Conservation (phyloP, 2,797 vertebrate genomes). For the Danio kyathit region DNA sequence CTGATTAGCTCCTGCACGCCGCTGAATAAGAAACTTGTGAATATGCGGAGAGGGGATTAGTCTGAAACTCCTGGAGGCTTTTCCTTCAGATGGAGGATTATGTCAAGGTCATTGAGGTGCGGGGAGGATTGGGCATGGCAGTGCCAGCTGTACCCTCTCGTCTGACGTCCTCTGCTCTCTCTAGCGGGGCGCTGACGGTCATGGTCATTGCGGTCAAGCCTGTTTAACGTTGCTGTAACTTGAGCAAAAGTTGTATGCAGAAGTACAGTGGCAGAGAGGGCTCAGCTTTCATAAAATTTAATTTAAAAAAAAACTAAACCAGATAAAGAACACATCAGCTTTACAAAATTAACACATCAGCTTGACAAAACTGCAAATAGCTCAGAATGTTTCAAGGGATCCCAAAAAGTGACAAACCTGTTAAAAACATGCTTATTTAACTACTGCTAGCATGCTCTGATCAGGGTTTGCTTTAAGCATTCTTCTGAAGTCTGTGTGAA, state of each 20-base stretch:
- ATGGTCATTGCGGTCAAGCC: conserved; percentile 30
- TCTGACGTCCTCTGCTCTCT: conserved; percentile 38
- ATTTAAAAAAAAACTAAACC: too few species aligned
- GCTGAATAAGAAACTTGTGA: conserved; percentile 59
- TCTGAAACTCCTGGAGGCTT: conserved; percentile 64
- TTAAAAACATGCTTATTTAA: too few species aligned
- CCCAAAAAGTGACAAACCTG: too few species aligned
- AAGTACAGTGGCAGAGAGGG: too few species aligned
- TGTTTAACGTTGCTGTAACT: not conserved
- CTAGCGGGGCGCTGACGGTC: conserved; percentile 28
- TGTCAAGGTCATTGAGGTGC: conserved; percentile 76
- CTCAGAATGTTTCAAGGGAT: too few species aligned
- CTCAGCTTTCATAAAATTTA: too few species aligned
- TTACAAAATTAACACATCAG: too few species aligned
- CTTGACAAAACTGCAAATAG: too few species aligned
- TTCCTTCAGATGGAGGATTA: conserved; percentile 76
- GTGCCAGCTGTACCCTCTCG: conserved; percentile 54
- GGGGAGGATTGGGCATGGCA: conserved; percentile 37
- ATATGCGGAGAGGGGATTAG: conserved; percentile 71
- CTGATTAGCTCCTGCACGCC: conserved; percentile 54
- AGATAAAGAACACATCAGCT: too few species aligned
- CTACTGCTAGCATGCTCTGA: too few species aligned
- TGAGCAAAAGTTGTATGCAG: conserved; percentile 5
- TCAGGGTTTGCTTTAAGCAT: too few species aligned
- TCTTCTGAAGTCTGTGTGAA: too few species aligned